Conservation (phyloP, 2,888 invertebrate genomes). For the Ophonus ardosiacus region DNA sequence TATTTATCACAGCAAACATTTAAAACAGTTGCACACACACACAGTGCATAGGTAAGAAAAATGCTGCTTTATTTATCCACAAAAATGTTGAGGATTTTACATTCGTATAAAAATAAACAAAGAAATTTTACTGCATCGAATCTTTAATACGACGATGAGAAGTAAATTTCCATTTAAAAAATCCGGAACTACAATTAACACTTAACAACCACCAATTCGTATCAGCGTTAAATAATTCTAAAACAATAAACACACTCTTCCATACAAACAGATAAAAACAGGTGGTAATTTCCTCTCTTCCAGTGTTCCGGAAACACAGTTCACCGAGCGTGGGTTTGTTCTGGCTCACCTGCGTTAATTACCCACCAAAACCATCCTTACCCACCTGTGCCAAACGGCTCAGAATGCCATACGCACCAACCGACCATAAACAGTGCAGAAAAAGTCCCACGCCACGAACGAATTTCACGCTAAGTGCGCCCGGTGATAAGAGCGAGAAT, state of each 20-base stretch:
- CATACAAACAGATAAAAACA: constrained; percentile 35
- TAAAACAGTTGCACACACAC: too few species aligned
- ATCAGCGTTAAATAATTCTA: neutral
- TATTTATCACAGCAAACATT: too few species aligned
- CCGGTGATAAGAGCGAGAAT: constrained; percentile 12
- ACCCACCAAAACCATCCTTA: constrained; percentile 33
- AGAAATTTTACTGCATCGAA: too few species aligned
- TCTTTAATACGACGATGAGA: too few species aligned
- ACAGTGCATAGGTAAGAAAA: too few species aligned
- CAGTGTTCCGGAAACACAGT: constrained; percentile 38
- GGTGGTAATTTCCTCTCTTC: constrained; percentile 43
- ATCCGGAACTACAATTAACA: neutral
- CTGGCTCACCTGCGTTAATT: constrained; percentile 34
- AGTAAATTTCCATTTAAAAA: neutral
- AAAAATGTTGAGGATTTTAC: too few species aligned
- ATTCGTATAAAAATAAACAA: too few species aligned
- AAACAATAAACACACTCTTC: neutral
- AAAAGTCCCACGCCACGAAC: constrained; percentile 1
- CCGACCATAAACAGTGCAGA: neutral
- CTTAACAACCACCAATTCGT: neutral
- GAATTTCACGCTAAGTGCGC: constrained; percentile 21
- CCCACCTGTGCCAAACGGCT: constrained; percentile 9
- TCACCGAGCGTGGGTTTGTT: constrained; percentile 25
- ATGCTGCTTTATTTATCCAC: too few species aligned
- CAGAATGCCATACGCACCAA: neutral